Evolutionary conservation across 2,113 vertebrate species (phyloP), one percentile per base, ranked within the genome.

Genomic region (Sander lucioperca): DNA sequence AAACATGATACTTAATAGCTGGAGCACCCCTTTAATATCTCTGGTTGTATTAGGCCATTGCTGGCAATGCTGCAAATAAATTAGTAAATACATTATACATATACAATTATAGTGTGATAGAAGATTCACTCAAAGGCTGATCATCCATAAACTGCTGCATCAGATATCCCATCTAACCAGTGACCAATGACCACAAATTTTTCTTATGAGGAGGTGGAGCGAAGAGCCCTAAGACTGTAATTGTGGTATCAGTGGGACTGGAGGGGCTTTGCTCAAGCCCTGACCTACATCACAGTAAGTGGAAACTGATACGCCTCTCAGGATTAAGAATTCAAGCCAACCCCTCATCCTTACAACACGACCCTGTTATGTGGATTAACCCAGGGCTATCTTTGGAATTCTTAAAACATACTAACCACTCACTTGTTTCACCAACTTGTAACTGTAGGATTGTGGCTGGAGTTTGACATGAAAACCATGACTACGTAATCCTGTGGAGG

Each of bases 261-360:
- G 69, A 86, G 82, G 76, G 84, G 86, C 86, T 92, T 90, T 88
- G 82, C 89, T 79, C 66, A 68, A 85, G 89, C 84, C 79, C 71
- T 93, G 92, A 92, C 92, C 91, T 94, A 93, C 88, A 94, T 94
- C 93, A 88, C 88, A 91, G 83, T 79, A 82, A 89, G 86, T 86
- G 88, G 84, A 90, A 93, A 92, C 65, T 86, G 91, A 94, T 91
- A 90, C 53, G 87, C 74, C 87, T 89, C 87, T 83, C 82, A 84
- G 92, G 94, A 94, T 94, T 94, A 93, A 86, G 89, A 86, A 83
- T 85, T 83, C 84, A 89, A 74, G 84, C 85, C 80, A 80, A 67
- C 71, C 77, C 74, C 51, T 86, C 82, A 83, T 87, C 74, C 86
- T 77, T 74, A 84, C 86, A 87, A 84, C 77, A 68, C 86, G 79